Percentiles rank a stretch among this genome's conserved stretches.
Evolutionary conservation across 2,797 vertebrate species (phyloP).

Genomic region (Sebastolobus altivelis): DNA sequence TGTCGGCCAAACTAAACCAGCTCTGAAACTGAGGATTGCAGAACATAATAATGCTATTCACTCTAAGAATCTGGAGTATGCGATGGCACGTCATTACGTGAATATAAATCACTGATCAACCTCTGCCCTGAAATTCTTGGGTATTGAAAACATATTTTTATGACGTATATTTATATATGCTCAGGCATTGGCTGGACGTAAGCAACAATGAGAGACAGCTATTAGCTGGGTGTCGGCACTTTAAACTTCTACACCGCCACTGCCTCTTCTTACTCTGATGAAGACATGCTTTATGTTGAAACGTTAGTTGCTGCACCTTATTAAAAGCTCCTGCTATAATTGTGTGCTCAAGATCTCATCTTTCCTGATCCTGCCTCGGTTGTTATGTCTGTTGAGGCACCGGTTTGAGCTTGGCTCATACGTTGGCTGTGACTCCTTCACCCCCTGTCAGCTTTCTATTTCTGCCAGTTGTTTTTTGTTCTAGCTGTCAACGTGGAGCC

Average conservation of each 20-base stretch:
- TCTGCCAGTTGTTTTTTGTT: not conserved
- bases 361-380: not conserved
- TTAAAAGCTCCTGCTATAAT: not conserved
- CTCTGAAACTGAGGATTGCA: not conserved
- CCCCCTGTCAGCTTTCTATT: not conserved
- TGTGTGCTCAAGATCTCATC: not conserved
- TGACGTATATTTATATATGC: not conserved
- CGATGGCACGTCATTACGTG: not conserved
- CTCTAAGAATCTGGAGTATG: not conserved
- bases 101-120: not conserved
- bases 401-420: not conserved
- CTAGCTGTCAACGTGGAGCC: not conserved
- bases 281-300: not conserved
- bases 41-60: not conserved
- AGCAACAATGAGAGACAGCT: not conserved
- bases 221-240: not conserved
- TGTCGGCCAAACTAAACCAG: not conserved
- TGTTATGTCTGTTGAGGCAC: not conserved
- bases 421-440: not conserved
- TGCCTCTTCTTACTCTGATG: not conserved
- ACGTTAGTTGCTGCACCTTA: not conserved
- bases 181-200: not conserved
- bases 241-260: not conserved
- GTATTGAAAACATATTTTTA: not conserved
- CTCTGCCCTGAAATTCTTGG: conserved; percentile 7